Evolutionary conservation across 2,797 vertebrate species (phyloP).

Genomic region (Enteromius thamalakanensis): DNA sequence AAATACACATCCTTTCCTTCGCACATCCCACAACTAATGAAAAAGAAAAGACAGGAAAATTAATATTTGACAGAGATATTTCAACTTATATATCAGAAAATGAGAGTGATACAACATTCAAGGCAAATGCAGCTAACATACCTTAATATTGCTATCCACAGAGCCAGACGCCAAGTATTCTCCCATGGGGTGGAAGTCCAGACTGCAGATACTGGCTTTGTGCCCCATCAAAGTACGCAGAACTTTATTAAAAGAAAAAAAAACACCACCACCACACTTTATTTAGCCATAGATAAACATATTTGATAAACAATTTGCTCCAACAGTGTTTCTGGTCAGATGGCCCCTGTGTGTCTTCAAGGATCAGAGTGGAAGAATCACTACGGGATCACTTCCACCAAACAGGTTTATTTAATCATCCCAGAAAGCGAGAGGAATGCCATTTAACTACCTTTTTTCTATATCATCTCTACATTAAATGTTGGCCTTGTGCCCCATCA

Average conservation of each 20-base stretch:
- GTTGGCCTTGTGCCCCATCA: background rate
- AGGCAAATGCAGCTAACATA: constrained; percentile 56
- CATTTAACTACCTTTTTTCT: background rate
- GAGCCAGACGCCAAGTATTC: constrained; percentile 93
- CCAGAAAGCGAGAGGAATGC: constrained; percentile 2
- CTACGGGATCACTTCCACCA: constrained; percentile 33
- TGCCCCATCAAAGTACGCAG: constrained; percentile 90
- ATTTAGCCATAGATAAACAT: background rate
- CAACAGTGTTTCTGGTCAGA: constrained; percentile 42
- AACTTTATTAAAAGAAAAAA: constrained; percentile 72
- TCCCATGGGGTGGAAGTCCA: constrained; percentile 92
- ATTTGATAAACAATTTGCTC: background rate
- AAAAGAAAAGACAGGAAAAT: too few species aligned
- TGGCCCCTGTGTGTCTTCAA: constrained; percentile 53
- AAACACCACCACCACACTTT: background rate
- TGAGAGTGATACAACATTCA: background rate
- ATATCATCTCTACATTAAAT: background rate
- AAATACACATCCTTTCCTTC: constrained; percentile 93
- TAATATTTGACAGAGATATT: too few species aligned
- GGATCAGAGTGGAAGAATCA: constrained; percentile 42
- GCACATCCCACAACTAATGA: constrained; percentile 91
- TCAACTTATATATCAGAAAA: background rate
- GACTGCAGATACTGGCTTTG: constrained; percentile 91
- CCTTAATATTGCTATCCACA: constrained; percentile 95
- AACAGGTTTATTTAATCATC: constrained; percentile 43